Percentiles rank a stretch among this genome's conserved stretches.
Conservation (phyloP, 2,888 invertebrate genomes). For the Dichetophora obliterata region DNA sequence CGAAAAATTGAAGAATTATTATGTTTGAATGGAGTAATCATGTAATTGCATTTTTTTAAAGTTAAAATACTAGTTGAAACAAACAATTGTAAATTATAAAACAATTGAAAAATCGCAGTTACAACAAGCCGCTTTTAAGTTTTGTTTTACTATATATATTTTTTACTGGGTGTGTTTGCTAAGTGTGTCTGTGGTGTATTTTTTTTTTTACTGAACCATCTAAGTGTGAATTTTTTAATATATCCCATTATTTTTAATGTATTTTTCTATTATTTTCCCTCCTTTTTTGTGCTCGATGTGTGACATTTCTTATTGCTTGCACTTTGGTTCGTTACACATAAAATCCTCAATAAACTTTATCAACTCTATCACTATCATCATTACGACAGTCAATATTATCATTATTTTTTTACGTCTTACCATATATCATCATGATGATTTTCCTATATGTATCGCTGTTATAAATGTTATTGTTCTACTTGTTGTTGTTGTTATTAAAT, state of each 20-base stretch:
- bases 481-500: slow-evolving; percentile 23
- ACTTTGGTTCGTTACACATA: neutral
- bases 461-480: neutral
- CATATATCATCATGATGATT: neutral
- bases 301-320: neutral
- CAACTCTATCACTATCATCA: neutral
- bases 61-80: too few relatives aligned
- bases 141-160: too few relatives aligned
- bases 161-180: too few relatives aligned
- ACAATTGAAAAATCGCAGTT: too few relatives aligned
- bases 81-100: too few relatives aligned
- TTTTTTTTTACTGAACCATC: too few relatives aligned
- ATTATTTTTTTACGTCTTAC: neutral
- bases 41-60: too few relatives aligned
- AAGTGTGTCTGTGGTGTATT: too few relatives aligned
- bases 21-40: too few relatives aligned
- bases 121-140: too few relatives aligned
- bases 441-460: neutral
- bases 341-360: neutral
- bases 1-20: too few relatives aligned
- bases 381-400: neutral
- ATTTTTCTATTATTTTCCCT: neutral
- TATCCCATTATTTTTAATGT: neutral
- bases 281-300: neutral
- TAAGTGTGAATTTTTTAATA: neutral